Evolutionary conservation across 2,797 vertebrate genomes (phyloP).

Genomic region (Picus viridis): DNA sequence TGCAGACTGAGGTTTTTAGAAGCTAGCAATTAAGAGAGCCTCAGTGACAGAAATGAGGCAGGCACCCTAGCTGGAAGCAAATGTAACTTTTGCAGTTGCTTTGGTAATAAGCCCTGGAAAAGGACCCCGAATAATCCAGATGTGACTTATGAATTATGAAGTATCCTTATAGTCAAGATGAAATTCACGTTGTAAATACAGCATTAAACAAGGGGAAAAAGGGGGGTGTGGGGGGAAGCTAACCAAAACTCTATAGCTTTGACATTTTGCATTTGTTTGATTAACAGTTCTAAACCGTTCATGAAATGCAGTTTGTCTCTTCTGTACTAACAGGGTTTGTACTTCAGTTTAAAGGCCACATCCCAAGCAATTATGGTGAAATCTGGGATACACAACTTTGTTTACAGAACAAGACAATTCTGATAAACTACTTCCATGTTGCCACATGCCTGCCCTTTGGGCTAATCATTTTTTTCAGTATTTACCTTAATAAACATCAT

Average conservation of each 20-base stretch:
- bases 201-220: background rate
- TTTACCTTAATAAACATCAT: slow-evolving; percentile 38
- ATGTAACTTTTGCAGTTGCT: slow-evolving; percentile 15
- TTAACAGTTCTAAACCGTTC: slow-evolving; percentile 25
- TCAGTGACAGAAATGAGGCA: background rate
- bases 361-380: slow-evolving; percentile 18
- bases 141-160: background rate
- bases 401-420: slow-evolving; percentile 32
- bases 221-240: no score
- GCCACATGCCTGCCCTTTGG: slow-evolving; percentile 17
- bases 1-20: background rate
- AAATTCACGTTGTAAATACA: background rate
- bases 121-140: background rate
- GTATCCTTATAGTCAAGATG: background rate
- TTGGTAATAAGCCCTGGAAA: background rate
- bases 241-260: background rate
- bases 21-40: background rate
- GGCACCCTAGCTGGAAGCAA: slow-evolving; percentile 1
- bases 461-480: slow-evolving; percentile 54
- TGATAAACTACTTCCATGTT: slow-evolving; percentile 9
- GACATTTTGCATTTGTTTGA: background rate
- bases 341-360: background rate
- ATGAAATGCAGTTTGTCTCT: background rate
- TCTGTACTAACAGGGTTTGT: background rate
- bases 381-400: slow-evolving; percentile 6